Conservation (phyloP, 2,797 vertebrate genomes). For the Selene dorsalis region DNA sequence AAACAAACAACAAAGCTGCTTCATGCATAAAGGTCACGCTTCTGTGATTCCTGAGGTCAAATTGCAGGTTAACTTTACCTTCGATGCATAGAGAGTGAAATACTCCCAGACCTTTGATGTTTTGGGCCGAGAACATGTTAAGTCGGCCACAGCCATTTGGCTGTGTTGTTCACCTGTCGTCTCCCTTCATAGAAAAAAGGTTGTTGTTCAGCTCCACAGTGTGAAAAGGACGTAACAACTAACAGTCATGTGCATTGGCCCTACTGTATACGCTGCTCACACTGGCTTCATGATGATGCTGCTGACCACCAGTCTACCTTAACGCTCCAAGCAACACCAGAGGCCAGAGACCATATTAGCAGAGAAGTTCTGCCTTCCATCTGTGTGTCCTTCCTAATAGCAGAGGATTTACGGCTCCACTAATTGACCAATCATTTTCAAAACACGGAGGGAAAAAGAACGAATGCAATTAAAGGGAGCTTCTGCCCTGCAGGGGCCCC, state of each 20-base stretch:
- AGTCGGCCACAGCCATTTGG: not conserved
- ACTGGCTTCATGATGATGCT: too few relatives aligned
- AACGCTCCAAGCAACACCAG: too few relatives aligned
- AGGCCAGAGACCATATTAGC: too few relatives aligned
- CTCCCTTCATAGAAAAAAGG: not conserved
- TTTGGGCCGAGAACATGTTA: not conserved
- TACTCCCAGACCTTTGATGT: not conserved
- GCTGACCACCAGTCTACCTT: too few relatives aligned
- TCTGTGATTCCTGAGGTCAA: not conserved
- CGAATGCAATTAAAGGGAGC: slow-evolving; percentile 60
- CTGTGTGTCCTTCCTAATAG: slow-evolving; percentile 6
- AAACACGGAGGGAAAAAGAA: slow-evolving; percentile 41
- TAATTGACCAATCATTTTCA: slow-evolving; percentile 55
- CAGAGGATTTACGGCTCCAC: slow-evolving; percentile 54
- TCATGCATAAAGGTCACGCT: not conserved
- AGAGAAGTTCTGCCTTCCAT: slow-evolving; percentile 1
- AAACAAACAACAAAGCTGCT: too few relatives aligned
- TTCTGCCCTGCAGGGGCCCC: slow-evolving; percentile 38
- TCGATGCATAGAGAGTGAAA: not conserved
- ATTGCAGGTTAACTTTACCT: not conserved
- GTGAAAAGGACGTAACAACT: too few relatives aligned
- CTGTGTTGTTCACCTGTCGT: not conserved
- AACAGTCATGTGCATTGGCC: too few relatives aligned
- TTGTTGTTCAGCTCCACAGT: not conserved
- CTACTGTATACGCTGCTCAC: too few relatives aligned